phyloP scores from a whole-genome alignment of 2,888 invertebrate species.

The Polylopha cassiicola region DNA sequence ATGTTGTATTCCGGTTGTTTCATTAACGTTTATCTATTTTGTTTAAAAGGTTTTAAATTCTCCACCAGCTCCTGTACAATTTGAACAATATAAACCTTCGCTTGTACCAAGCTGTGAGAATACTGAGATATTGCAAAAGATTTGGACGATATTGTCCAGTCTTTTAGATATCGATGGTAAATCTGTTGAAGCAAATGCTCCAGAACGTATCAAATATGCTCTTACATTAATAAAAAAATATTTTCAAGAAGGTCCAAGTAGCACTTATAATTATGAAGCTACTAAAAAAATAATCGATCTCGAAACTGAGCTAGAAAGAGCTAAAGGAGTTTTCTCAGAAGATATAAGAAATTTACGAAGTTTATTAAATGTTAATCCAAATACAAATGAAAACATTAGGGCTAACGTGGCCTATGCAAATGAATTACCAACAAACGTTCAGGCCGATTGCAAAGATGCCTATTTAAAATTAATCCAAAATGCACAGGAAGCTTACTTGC shows the following conservation, averaged over 20 bases:
- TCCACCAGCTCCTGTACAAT: not conserved
- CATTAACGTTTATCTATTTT: too few relatives aligned
- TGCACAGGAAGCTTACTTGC: slow-evolving; percentile 31
- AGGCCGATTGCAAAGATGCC: slow-evolving; percentile 33
- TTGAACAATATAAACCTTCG: too few relatives aligned
- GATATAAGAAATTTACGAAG: slow-evolving; percentile 5
- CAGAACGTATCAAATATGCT: slow-evolving; percentile 5
- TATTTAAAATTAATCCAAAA: slow-evolving; percentile 32
- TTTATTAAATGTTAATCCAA: slow-evolving; percentile 1
- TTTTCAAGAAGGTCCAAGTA: slow-evolving; percentile 10
- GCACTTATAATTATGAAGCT: slow-evolving; percentile 17
- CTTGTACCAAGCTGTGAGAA: slow-evolving; percentile 1
- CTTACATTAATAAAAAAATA: slow-evolving; percentile 20
- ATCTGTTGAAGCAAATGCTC: slow-evolving; percentile 15
- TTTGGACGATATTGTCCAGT: slow-evolving; percentile 12
- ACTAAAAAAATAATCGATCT: slow-evolving; percentile 11
- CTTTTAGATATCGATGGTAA: slow-evolving; percentile 11
- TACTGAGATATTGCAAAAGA: slow-evolving; percentile 8
- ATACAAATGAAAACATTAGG: slow-evolving; percentile 7
- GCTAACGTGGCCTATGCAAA: slow-evolving; percentile 32
- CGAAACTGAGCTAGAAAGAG: slow-evolving; percentile 16
- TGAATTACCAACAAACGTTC: slow-evolving; percentile 28
- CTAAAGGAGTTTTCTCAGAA: slow-evolving; percentile 2
- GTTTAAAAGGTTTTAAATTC: too few relatives aligned
- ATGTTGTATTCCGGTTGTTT: too few relatives aligned